Conservation (phyloP, 2,113 vertebrate species). For the Charina bottae region DNA sequence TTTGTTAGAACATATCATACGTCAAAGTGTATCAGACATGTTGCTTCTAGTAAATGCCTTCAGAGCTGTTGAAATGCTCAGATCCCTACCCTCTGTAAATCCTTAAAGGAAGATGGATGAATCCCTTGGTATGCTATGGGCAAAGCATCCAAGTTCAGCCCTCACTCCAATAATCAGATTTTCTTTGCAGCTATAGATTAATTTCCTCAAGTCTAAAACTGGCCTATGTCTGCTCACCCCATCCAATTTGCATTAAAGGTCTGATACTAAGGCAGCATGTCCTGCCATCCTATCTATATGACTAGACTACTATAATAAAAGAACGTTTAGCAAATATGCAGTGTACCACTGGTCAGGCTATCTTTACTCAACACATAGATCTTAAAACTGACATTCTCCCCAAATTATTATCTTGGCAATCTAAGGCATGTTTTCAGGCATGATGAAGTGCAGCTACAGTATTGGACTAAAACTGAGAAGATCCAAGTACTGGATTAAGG, state of each 20-base stretch:
- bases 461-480: not conserved
- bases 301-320: not conserved
- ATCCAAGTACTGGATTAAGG: not conserved
- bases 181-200: not conserved
- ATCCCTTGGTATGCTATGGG: not conserved
- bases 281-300: not conserved
- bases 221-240: not conserved
- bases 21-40: constrained; percentile 21
- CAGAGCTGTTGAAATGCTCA: not conserved
- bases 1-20: constrained; percentile 26
- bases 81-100: not conserved
- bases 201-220: not conserved
- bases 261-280: not conserved
- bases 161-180: not conserved
- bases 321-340: not conserved
- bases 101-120: not conserved
- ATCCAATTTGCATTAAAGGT: not conserved
- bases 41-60: constrained; percentile 4
- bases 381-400: not conserved
- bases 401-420: not conserved
- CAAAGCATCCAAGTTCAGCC: not conserved
- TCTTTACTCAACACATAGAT: not conserved
- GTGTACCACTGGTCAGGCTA: not conserved
- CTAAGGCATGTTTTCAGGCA: not conserved
- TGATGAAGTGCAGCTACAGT: not conserved